Evolutionary conservation across 2,797 vertebrate species (phyloP), one percentile per base, ranked within the genome.

Genomic region (Acipenser transmontanus): DNA sequence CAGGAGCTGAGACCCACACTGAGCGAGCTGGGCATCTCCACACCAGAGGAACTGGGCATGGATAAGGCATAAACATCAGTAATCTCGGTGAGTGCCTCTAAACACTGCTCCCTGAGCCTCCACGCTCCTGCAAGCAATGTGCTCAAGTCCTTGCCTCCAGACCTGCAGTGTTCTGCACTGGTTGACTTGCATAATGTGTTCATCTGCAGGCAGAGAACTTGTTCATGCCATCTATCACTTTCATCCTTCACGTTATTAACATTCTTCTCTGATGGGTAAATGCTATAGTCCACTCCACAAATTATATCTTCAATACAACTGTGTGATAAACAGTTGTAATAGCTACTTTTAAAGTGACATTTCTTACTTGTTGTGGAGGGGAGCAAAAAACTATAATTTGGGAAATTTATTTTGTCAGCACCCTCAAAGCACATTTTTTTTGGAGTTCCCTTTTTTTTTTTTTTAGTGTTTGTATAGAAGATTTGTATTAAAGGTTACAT

Each of bases 41-140:
- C 95, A 79, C 95, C 95, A 71, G 95, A 98, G 79, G 95, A 98
- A 62, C 87, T 98, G 5, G 94, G 94, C 71, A 89, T 96, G 71
- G 95, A 98, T 80, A 97, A 96, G 90, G 73, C 83, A 62, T 97
- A 92, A 87, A 82, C 7, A 10, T 57, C 69, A 47, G 20, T 67
- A 10, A 57, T 70, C 56, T 12, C 13, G 66, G 77, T 74, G 74
- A 68, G 81, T 79, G 54, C 61, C 64, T 0, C 49, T 49, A 14
- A 13, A n/a, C 13, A 20, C 52, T 50, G 2, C 57, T 12, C 57
- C 62, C 14, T 12, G 54, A 13, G 54, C 54, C n/a, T 13, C 13
- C 8, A 57, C 11, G 54, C 11, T 11, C 2, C 11, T 57, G 11
- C 13, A 11, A 12, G 11, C 6, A 57, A 13, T 12, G 12, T 13